Evolutionary conservation across 2,113 vertebrate genomes (phyloP).

Genomic region (Sturnus vulgaris): DNA sequence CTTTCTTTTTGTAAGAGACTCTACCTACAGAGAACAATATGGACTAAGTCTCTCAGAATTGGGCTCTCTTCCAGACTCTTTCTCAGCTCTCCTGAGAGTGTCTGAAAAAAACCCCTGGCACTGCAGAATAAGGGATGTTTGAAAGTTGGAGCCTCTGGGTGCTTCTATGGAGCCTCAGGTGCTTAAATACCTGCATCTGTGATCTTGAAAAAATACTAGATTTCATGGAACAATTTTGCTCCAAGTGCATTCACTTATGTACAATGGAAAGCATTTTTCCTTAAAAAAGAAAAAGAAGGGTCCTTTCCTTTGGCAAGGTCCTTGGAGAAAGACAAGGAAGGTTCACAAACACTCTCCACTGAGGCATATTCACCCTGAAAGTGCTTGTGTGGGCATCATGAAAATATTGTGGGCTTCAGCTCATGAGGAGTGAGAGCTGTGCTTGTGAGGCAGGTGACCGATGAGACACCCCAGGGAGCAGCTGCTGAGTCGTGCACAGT

Average conservation of each 20-base stretch:
- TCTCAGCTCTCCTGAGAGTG: not conserved
- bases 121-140: not conserved
- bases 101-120: not conserved
- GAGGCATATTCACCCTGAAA: not conserved
- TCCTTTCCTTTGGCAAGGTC: not conserved
- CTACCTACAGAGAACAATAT: not conserved
- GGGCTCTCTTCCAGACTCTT: not conserved
- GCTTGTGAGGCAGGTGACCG: not conserved
- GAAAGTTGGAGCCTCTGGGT: not conserved
- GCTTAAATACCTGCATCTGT: not conserved
- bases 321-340: not conserved
- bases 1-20: not conserved
- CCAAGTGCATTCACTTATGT: not conserved
- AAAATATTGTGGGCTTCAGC: not conserved
- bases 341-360: not conserved
- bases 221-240: not conserved
- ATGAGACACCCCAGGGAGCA: not conserved
- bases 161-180: not conserved
- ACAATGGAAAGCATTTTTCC: not conserved
- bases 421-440: not conserved
- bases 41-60: not conserved
- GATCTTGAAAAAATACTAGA: not conserved
- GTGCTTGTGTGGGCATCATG: not conserved
- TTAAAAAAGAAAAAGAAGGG: not conserved
- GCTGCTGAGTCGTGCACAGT: not conserved